Evolutionary conservation across 2,113 vertebrate genomes (phyloP), one percentile per base, ranked within the genome.

Genomic region (Argyrosomus japonicus): DNA sequence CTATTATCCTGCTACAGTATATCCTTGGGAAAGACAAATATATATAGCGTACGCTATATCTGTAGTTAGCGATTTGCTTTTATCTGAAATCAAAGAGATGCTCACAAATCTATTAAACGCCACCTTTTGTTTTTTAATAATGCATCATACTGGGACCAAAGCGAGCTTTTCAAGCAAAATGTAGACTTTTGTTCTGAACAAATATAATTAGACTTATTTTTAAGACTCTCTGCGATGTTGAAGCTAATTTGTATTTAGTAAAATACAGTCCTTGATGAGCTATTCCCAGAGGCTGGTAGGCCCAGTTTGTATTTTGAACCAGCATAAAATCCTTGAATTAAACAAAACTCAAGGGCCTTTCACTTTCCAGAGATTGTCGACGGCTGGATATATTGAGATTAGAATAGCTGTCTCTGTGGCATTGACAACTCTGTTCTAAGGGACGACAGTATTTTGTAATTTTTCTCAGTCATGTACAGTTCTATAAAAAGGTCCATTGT

Each of bases 291-390:
- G 91, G 95, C 87, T 74, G 81, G 18, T 73, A 92, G 89, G 87
- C 90, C 88, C 91, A 91, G 90, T 93, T 95, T 94, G 93, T 93
- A 93, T 92, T 91, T 93, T 89, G 75, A 89, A 90, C 82, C 53
- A 82, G 94, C 92, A 96, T 94, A 95, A 95, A 94, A 95, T 95
- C 95, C 95, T 96, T 95, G 95, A 96, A 96, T 95, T 94, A 94
- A 87, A 87, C 78, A 82, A 91, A 92, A 95, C 95, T 95, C 94
- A 88, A 82, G 93, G 92, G 94, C 86, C 87, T 92, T 86, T 77
- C 90, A 93, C 93, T 94, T 94, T 94, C 94, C 93, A 93, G 93
- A 95, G 93, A 95, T 93, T 85, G 91, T 89, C 27, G 74, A 83
- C 70, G 77, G 90, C 83, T 90, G 90, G 73, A 90, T 88, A 82